Evolutionary conservation across 2,888 invertebrate genomes (phyloP), one percentile per base, ranked within the genome.

Genomic region (Caradrina clavipalpis): DNA sequence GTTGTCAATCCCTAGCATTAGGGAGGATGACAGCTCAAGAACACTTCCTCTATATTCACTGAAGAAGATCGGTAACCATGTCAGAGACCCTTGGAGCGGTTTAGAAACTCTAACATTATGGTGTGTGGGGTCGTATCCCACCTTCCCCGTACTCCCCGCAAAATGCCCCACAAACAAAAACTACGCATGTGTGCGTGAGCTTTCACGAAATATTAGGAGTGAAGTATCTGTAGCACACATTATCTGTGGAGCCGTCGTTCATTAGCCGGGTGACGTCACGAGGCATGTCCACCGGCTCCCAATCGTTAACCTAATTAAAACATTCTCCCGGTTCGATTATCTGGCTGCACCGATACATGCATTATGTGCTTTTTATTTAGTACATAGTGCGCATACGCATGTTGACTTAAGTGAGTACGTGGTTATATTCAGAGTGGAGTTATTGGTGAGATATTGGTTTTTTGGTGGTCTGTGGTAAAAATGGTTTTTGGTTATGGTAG

Each of bases 251-350:
- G n/a, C 60, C 56, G 54, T 13, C 67, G 77, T 81, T 82, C 82
- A 82, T 81, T 82, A 79, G 60, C 60, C 31, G 61, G 67, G 75
- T 82, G 82, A 86, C 78, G 83, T 80, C 82, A 82, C 73, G 78
- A 59, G 49, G 54, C 70, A 42, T 56, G 62, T 60, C 56, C 72
- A 55, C 57, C 45, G 54, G 67, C 69, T 69, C 56, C 62, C 87
- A 88, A 86, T 88, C 90, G 88, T 89, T 90, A 90, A 86, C 90
- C 92, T 90, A 93, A 94, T 94, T 94, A 93, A 93, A 93, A 92
- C 90, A 92, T 93, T 93, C 92, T 87, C 83, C 78, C 57, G 71
- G 81, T 62, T 78, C 76, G 85, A 84, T 84, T 84, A 84, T 84
- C 84, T 78, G 73, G 62, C 67, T 80, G 47, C 62, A 76, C 77